phyloP scores from a whole-genome alignment of 1,140 invertebrate species.

The Andrena cerasifolii region DNA sequence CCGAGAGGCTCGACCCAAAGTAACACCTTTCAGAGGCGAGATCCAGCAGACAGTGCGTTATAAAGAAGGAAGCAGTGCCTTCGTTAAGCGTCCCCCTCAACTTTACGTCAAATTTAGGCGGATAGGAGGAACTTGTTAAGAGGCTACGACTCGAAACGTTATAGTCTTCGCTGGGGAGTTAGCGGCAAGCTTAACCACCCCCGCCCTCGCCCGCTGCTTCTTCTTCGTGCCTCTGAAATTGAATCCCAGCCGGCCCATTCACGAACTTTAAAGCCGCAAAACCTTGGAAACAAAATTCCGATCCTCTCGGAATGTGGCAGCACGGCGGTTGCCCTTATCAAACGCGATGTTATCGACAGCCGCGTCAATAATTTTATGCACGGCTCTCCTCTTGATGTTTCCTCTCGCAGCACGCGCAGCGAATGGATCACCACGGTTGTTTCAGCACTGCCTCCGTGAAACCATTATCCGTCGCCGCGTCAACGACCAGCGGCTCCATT shows the following conservation, averaged over 20 bases:
- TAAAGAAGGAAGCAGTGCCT: neutral
- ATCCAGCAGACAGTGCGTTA: constrained; percentile 19
- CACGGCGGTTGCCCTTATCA: constrained; percentile 10
- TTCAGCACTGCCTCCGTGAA: constrained; percentile 10
- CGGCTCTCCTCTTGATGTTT: neutral
- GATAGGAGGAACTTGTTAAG: constrained; percentile 45
- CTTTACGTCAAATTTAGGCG: constrained; percentile 8
- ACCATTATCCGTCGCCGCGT: constrained; percentile 31
- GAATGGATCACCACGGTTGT: neutral
- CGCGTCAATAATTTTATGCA: constrained; percentile 55
- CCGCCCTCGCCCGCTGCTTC: neutral
- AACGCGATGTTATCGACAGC: constrained; percentile 48
- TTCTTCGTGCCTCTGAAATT: constrained; percentile 34
- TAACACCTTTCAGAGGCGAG: neutral
- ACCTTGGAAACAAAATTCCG: constrained; percentile 27
- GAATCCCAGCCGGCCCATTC: constrained; percentile 31
- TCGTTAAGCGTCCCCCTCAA: constrained; percentile 3
- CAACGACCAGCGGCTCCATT: constrained; percentile 28
- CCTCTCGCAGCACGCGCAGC: constrained; percentile 3
- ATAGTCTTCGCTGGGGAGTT: constrained; percentile 20
- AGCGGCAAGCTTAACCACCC: constrained; percentile 12
- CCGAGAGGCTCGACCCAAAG: no score
- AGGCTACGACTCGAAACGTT: constrained; percentile 37
- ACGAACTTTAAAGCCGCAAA: constrained; percentile 31
- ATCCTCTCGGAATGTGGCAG: no score